Base-by-base conservation (phyloP, 2,888 invertebrate genomes). In the Piscicola geometra region DNA sequence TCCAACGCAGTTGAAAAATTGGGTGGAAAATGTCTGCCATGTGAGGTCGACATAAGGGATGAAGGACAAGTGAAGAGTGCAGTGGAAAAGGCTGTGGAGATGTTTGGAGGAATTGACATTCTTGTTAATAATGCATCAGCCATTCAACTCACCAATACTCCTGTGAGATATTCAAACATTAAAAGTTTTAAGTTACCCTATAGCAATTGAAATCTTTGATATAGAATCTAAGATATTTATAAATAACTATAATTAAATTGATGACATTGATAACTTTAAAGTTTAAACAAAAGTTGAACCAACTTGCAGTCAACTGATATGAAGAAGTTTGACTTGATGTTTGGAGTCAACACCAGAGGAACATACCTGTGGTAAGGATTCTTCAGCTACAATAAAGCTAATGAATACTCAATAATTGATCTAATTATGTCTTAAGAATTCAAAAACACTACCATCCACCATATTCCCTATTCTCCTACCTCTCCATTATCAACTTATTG, bases 271-370 rank as follows among this genome's bases (percentile, higher is more conserved):
- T 41, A 5, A 41, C 15, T 41, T 41, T 41, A 15, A 41, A 5
- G 15, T 56, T 56, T 18, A 5, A 56, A 25, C 60, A 56, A 56
- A 15, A 18, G 15, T 56, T 25, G 12, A 18, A 25, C 21, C 50
- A 47, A 18, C n/a, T 56, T 56, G 3, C 25, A 56, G 60, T 9
- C 60, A 18, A 95, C 95, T 0, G 91, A 93, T 56, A 96, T 98
- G 95, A 98, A 98, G 87, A 89, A 90, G 85, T 98, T 93, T 84
- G 98, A 98, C 86, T 89, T 98, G 64, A 98, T 98, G 97, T 92
- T 96, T 83, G 90, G 89, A 77, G 90, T 98, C 81, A 98, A 98
- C 86, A 91, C 94, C 0, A 89, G 98, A 81, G 98, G 97, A 80
- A 98, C 97, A 0, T 98, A 92, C 86, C 88, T 98, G 77, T 92